phyloP scores from a whole-genome alignment of 1,140 invertebrate genomes.

The honey bee (Apis mellifera) region Amel_HAv3.1 CM009939.2:12304001-12304500 shows the following conservation, averaged over 20 bases:
- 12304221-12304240: background rate
- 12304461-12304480: too few relatives aligned
- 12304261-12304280: background rate
- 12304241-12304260: background rate
- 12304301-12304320: too few relatives aligned
- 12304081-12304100: slow-evolving; percentile 31
- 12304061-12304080: slow-evolving; percentile 54
- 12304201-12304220: slow-evolving; percentile 21
- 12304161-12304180: slow-evolving; percentile 40
- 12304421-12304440: too few relatives aligned
- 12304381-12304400: too few relatives aligned
- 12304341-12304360: too few relatives aligned
- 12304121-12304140: slow-evolving; percentile 51
- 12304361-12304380: too few relatives aligned
- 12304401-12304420: too few relatives aligned
- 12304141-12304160: slow-evolving; percentile 48
- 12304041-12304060: slow-evolving; percentile 24
- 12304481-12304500: too few relatives aligned
- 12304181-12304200: slow-evolving; percentile 9
- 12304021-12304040: slow-evolving; percentile 22
- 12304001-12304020: slow-evolving; percentile 58
- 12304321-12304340: too few relatives aligned
- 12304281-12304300: too few relatives aligned
- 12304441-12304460: too few relatives aligned
- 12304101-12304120: slow-evolving; percentile 53